These are phyloP conservation scores for Odontocerum albicorne DNA, from an alignment of 2,888 invertebrate species.

Conservation along the genomic window DNA sequence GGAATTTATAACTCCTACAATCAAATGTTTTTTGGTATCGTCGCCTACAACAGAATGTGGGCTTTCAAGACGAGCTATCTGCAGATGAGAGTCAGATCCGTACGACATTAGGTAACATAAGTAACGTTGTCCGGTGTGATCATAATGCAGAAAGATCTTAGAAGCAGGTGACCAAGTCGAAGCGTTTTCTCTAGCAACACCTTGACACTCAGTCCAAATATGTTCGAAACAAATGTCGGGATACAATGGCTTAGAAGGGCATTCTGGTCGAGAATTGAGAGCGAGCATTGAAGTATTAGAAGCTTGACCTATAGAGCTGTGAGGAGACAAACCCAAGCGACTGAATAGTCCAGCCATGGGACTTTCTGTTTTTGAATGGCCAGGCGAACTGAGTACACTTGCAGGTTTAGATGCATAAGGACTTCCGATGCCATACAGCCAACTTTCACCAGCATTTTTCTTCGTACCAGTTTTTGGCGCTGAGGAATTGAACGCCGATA, in stretches of 20 bases:
- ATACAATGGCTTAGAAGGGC: slow-evolving; percentile 69
- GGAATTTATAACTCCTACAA: slow-evolving; percentile 72
- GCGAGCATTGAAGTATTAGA: slow-evolving; percentile 53
- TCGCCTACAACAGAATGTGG: slow-evolving; percentile 55
- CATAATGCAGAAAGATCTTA: slow-evolving; percentile 82
- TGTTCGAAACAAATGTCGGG: slow-evolving; percentile 89
- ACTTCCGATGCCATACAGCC: slow-evolving; percentile 46
- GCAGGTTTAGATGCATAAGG: slow-evolving; percentile 49
- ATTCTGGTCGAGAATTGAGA: slow-evolving; percentile 52
- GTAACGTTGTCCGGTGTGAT: slow-evolving; percentile 82
- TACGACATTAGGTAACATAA: slow-evolving; percentile 72
- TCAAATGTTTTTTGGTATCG: slow-evolving; percentile 61
- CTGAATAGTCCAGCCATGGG: slow-evolving; percentile 54
- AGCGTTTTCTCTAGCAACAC: slow-evolving; percentile 41
- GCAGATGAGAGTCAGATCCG: slow-evolving; percentile 56
- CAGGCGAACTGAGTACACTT: slow-evolving; percentile 43
- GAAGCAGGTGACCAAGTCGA: slow-evolving; percentile 59
- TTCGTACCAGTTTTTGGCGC: slow-evolving; percentile 1
- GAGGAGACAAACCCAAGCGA: slow-evolving; percentile 54
- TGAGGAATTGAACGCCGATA: slow-evolving; percentile 21
- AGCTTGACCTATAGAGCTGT: slow-evolving; percentile 52
- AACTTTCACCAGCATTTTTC: slow-evolving; percentile 43
- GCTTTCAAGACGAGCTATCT: slow-evolving; percentile 68
- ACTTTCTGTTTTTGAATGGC: slow-evolving; percentile 49
- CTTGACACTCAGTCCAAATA: slow-evolving; percentile 80